Evolutionary conservation across 2,113 vertebrate species (phyloP).

Genomic region (Gorilla gorilla): DNA sequence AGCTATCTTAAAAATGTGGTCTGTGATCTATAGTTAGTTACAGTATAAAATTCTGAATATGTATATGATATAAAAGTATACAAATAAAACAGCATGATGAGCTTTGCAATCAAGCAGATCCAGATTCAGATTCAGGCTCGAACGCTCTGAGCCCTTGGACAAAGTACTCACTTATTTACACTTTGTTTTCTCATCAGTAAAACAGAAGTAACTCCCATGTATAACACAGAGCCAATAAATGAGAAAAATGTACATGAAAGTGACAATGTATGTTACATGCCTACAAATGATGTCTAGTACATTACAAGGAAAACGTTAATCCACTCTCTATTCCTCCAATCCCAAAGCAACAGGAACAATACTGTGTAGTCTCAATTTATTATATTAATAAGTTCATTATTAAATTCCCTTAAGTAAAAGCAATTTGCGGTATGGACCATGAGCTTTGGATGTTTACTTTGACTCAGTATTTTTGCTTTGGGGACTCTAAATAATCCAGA

Average conservation of each 20-base stretch:
- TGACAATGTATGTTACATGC: neutral
- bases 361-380: neutral
- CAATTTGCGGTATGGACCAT: neutral
- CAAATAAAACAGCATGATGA: neutral
- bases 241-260: neutral
- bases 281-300: neutral
- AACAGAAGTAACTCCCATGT: neutral
- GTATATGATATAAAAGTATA: neutral
- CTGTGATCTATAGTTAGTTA: neutral
- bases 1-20: slow-evolving; percentile 26
- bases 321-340: neutral
- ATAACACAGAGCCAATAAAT: neutral
- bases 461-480: slow-evolving; percentile 7
- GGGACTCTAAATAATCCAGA: slow-evolving; percentile 20
- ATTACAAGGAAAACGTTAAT: neutral
- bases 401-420: slow-evolving; percentile 31
- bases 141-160: neutral
- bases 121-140: neutral
- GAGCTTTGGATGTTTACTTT: neutral
- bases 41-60: neutral
- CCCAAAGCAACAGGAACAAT: neutral
- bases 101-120: neutral
- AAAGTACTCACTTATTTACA: slow-evolving; percentile 10
- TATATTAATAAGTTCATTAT: neutral
- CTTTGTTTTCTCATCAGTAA: neutral